phyloP scores from a whole-genome alignment of 2,113 vertebrate genomes.

The Xenus cinereus region DNA sequence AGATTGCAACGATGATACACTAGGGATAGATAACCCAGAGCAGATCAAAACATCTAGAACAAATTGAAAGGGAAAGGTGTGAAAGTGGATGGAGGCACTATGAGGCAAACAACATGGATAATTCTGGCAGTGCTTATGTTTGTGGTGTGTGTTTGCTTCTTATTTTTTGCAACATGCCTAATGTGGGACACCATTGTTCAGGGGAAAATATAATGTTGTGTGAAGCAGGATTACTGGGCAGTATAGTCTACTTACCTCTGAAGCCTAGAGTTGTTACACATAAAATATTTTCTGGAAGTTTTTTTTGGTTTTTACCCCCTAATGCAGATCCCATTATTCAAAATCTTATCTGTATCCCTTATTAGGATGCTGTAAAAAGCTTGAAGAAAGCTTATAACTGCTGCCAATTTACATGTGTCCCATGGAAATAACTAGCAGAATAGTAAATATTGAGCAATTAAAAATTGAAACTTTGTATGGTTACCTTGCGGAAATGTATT shows the following conservation, averaged over 20 bases:
- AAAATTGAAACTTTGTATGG: background rate
- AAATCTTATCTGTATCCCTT: background rate
- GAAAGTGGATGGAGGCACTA: background rate
- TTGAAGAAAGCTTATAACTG: background rate
- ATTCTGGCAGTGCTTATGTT: background rate
- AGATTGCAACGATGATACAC: background rate
- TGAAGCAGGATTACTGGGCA: background rate
- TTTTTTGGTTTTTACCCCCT: background rate
- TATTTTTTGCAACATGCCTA: background rate
- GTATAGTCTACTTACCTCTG: background rate
- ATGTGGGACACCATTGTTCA: background rate
- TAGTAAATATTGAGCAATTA: background rate
- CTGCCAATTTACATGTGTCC: background rate
- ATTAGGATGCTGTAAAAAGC: background rate
- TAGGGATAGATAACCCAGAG: background rate
- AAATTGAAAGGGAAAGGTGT: background rate
- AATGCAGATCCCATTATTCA: background rate
- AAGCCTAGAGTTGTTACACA: background rate
- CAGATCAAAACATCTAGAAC: background rate
- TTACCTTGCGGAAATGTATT: background rate
- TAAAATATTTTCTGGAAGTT: background rate
- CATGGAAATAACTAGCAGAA: background rate
- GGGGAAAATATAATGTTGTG: background rate
- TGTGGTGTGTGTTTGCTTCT: background rate
- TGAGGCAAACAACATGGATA: background rate